phyloP scores from a whole-genome alignment of 2,113 vertebrate species.

The Rallus limicola region DNA sequence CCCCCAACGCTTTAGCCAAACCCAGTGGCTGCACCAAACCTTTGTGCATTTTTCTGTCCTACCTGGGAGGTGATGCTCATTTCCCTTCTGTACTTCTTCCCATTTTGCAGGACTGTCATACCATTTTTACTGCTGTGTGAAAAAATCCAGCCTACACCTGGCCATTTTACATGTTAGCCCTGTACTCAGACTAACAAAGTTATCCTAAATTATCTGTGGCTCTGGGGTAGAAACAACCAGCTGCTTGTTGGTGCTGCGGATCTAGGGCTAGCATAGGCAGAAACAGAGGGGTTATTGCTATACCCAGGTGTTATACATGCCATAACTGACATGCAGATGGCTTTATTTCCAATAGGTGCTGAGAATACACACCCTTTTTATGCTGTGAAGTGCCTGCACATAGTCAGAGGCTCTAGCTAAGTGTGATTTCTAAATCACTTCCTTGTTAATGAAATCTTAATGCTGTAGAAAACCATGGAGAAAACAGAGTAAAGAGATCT shows the following conservation, averaged over 20 bases:
- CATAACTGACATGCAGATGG: not conserved
- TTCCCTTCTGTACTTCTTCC: not conserved
- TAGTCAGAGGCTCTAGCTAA: not conserved
- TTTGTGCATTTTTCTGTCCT: not conserved
- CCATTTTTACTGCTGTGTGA: not conserved
- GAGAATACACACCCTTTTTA: not conserved
- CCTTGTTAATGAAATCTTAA: not conserved
- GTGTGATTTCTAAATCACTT: not conserved
- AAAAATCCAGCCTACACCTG: not conserved
- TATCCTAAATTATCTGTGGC: not conserved
- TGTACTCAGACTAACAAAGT: not conserved
- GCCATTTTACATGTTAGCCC: not conserved
- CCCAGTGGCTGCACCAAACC: not conserved
- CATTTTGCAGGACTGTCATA: not conserved
- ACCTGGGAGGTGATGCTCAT: not conserved
- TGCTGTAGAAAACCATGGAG: not conserved
- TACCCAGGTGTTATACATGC: not conserved
- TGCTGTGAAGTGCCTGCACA: not conserved
- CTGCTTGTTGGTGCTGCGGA: not conserved
- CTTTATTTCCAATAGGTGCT: not conserved
- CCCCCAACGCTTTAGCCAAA: not conserved
- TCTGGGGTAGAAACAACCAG: not conserved
- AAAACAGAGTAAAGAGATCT: not conserved
- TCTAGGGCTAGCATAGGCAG: not conserved
- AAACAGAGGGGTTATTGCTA: not conserved